A percentile compares a stretch with the other conserved stretches of the same genome.
Conservation (phyloP, 2,888 invertebrate genomes). For the Kuschelorhynchus macadamiae region DNA sequence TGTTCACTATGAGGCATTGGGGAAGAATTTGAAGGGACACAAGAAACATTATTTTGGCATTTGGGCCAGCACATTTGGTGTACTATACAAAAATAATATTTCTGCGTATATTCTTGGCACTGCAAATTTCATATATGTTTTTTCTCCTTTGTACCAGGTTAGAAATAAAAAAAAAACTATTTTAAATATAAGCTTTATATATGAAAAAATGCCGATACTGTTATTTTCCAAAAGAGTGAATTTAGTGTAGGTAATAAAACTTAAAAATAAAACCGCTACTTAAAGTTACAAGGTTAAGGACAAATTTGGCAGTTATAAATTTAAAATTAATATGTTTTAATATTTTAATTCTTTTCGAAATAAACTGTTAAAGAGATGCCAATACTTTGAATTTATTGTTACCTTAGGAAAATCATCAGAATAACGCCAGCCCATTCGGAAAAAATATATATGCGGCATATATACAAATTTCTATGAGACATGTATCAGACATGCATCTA, state of each 20-base stretch:
- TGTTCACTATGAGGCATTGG: not conserved
- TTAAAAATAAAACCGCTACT: no score
- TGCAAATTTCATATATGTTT: conserved; percentile 11
- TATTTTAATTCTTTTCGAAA: no score
- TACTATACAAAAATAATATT: conserved; percentile 2
- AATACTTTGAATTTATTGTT: no score
- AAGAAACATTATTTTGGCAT: conserved; percentile 1
- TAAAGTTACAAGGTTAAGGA: not conserved
- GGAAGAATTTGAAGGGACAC: not conserved
- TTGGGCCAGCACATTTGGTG: not conserved
- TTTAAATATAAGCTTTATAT: not conserved
- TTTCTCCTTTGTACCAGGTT: conserved; percentile 13
- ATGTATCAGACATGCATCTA: no score
- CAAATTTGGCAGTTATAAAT: not conserved
- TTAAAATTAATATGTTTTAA: not conserved
- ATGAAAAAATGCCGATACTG: no score
- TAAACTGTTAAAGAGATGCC: no score
- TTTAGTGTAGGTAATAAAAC: no score
- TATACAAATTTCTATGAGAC: no score
- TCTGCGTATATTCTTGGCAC: conserved; percentile 1
- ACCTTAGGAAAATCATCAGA: no score
- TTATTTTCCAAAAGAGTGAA: no score
- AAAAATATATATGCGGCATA: no score
- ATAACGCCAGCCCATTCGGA: no score
- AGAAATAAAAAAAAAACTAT: conserved; percentile 3